Evolutionary conservation across 2,797 vertebrate species (phyloP).

Genomic region (Rhinella marina): DNA sequence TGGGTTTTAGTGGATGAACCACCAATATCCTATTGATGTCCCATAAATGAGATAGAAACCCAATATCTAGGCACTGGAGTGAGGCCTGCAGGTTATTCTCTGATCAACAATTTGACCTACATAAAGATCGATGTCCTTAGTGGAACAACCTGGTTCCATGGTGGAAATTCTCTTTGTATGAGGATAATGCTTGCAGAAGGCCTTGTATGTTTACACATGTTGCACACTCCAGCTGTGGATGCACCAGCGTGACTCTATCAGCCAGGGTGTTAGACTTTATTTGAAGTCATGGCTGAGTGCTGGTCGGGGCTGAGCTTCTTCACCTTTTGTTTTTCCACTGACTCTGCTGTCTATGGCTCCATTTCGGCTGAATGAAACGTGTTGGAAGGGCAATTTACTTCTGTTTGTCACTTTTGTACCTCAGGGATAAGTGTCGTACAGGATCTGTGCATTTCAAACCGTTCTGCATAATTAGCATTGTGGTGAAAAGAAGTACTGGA

Average conservation of each 20-base stretch:
- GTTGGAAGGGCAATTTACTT: constrained; percentile 44
- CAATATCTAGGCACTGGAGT: neutral
- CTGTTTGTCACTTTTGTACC: neutral
- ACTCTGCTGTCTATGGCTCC: constrained; percentile 38
- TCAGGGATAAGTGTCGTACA: constrained; percentile 2
- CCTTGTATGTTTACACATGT: neutral
- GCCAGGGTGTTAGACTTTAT: constrained; percentile 32
- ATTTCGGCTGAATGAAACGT: constrained; percentile 26
- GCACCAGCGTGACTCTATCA: neutral
- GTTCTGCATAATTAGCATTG: constrained; percentile 4
- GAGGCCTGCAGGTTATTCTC: neutral
- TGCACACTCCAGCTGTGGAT: neutral
- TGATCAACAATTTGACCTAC: neutral
- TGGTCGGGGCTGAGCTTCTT: neutral
- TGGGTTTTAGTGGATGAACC: too few species aligned
- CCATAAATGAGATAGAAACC: neutral
- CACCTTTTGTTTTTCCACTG: constrained; percentile 23
- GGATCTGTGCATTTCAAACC: neutral
- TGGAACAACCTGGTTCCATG: neutral
- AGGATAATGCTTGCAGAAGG: neutral
- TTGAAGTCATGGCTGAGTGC: constrained; percentile 39
- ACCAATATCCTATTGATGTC: neutral
- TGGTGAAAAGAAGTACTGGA: neutral
- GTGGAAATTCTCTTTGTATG: neutral
- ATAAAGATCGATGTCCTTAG: neutral